Evolutionary conservation across 2,888 invertebrate species (phyloP).

Genomic region (Pomacea canaliculata): DNA sequence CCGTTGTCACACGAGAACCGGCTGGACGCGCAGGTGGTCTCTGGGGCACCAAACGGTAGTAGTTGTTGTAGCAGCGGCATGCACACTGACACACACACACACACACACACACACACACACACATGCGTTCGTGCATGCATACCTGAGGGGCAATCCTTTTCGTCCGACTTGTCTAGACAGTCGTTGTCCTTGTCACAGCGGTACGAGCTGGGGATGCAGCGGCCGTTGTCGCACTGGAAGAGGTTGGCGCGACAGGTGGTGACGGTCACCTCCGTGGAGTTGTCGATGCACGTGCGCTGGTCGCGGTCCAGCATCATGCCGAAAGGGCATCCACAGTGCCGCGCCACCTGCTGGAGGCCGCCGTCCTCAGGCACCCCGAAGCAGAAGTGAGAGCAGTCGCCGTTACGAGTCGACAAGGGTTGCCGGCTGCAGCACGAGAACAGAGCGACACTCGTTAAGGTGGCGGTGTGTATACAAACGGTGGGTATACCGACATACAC

Average conservation of each 20-base stretch:
- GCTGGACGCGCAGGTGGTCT: constrained; percentile 67
- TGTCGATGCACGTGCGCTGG: constrained; percentile 79
- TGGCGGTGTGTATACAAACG: too few species aligned
- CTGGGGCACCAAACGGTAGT: constrained; percentile 32
- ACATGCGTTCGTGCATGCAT: neutral
- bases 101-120: neutral
- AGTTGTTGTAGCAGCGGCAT: too few species aligned
- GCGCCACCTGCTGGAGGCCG: constrained; percentile 34
- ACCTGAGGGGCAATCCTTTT: constrained; percentile 53
- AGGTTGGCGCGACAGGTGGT: constrained; percentile 92
- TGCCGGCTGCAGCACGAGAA: constrained; percentile 66
- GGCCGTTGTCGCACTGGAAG: constrained; percentile 92
- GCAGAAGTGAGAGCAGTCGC: constrained; percentile 94
- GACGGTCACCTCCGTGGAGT: constrained; percentile 89
- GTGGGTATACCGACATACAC: too few species aligned
- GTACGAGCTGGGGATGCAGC: constrained; percentile 70
- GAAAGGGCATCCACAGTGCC: constrained; percentile 90
- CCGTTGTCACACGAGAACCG: constrained; percentile 57
- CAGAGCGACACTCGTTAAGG: neutral
- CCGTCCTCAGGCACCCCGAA: constrained; percentile 81
- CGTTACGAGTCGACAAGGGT: constrained; percentile 90
- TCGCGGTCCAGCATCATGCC: constrained; percentile 84
- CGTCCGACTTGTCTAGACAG: constrained; percentile 62
- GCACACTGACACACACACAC: neutral
- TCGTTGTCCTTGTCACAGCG: constrained; percentile 66